Base-by-base conservation (phyloP, 2,888 invertebrate genomes). In the Dexiosoma caninum region DNA sequence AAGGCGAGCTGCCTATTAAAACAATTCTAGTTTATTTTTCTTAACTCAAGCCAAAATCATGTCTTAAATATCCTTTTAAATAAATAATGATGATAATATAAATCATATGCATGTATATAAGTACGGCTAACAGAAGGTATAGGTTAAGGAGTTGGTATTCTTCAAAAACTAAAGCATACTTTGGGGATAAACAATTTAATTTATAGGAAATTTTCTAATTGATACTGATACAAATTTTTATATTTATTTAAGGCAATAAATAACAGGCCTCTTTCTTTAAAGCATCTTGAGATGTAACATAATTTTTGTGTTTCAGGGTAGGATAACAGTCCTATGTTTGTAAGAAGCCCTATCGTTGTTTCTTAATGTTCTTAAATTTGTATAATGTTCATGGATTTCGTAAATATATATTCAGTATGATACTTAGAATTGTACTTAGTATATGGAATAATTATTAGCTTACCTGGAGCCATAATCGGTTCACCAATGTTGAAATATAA, bases 401-500 rank as follows among this genome's bases (percentile, higher is more conserved):
- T 49, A 27, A 37, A 60, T 21, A 14, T 71, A 60, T 30, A n/a
- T n/a, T n/a, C n/a, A n/a, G n/a, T 30, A 9, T 1, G 21, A n/a
- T 72, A 46, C 5, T 59, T 30, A 14, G 35, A 27, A 49, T 66
- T 16, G 53, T 46, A 27, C 19, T 62, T 7, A 8, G 19, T 0
- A 44, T 46, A 83, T 81, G 82, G 75, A 77, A 70, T 79, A 72
- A 57, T 71, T 66, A 66, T 46, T 16, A 78, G 83, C 85, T 94
- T 93, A 97, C 97, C 96, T 92, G 95, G 96, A 85, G 96, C 92
- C 89, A 96, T 93, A 87, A 94, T 94, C 12, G 99, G 99, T 84
- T 96, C 95, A 8, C 95, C 97, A 27, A 99, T 91, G 88, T 97
- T 96, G 12, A 99, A 95, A 91, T 95, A 97, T 91, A 99, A 97